Evolutionary conservation across 2,797 vertebrate species (phyloP), one percentile per base, ranked within the genome.

Genomic region (Rhinoraja longicauda): DNA sequence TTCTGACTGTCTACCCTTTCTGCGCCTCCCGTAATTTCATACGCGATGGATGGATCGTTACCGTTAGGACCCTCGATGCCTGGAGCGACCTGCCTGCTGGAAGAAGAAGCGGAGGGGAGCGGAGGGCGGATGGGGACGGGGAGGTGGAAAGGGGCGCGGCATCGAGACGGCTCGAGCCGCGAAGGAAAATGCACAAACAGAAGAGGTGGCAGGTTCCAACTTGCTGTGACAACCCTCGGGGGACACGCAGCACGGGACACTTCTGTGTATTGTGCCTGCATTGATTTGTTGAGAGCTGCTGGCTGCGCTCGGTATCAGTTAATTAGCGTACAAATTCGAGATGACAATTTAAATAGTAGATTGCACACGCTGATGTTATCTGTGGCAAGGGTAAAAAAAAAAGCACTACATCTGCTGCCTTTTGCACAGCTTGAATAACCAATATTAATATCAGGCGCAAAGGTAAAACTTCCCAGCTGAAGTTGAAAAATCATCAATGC

Each of bases 401-500:
- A 77, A 76, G 36, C 62, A 39, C 19, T 32, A 64, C 94, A 93
- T 94, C 93, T 73, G 93, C 70, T 17, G 94, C 78, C 93, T 57
- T 81, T 92, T 94, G 95, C 95, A 95, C 96, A 96, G 95, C 72
- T 29, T 70, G 72, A 96, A 94, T 93, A 94, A 93, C 94, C 96
- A 95, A 96, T 96, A 96, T 95, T 96, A 94, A 94, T 95, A 75
- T 96, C 95, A 96, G 94, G 93, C 93, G 93, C 0, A 8, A 96
- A 95, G 88, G 86, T 95, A 96, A 95, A 94, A 95, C 95, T 97
- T 96, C 96, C 96, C 93, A 93, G 94, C 95, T 96, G 95, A 95
- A 95, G 95, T 95, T 97, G 96, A 95, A 97, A 96, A 94, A 96
- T 96, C 97, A 97, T 96, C 95, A 96, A 96, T 95, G 94, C 95